Percentiles rank a stretch among this genome's conserved stretches.
These are phyloP conservation scores for Aurelia sp. DNA, from an alignment of 30 jellyfish, hydroid and myxozoan genomes.

Conservation along the genomic window DNA sequence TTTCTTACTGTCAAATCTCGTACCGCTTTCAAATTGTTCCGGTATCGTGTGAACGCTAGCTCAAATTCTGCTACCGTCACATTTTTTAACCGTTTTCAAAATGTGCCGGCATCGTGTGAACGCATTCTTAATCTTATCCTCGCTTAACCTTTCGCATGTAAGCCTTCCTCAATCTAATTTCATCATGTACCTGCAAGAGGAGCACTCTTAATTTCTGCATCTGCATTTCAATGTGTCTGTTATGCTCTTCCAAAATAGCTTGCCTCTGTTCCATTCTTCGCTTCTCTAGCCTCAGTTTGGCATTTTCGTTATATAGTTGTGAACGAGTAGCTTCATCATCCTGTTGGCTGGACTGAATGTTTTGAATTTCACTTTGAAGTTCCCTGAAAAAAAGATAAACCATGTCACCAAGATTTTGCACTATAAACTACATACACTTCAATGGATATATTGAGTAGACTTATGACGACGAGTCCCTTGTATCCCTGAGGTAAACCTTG, in stretches of 20 bases:
- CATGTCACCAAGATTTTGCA: background rate
- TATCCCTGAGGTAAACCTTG: too few relatives aligned
- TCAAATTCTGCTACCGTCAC: too few relatives aligned
- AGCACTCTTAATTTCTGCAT: conserved; percentile 75
- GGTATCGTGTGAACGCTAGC: too few relatives aligned
- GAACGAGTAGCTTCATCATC: conserved; percentile 1
- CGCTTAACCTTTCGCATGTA: background rate
- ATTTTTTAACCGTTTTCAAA: too few relatives aligned
- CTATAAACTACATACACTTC: too few relatives aligned
- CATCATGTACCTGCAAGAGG: conserved; percentile 87
- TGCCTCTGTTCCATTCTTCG: conserved; percentile 68
- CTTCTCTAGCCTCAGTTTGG: conserved; percentile 49
- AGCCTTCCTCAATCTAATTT: conserved; percentile 47
- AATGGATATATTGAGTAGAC: too few relatives aligned
- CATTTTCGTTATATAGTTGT: conserved; percentile 26
- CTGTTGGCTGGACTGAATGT: conserved; percentile 21
- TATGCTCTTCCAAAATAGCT: conserved; percentile 78
- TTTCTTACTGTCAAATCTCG: too few relatives aligned
- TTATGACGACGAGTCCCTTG: too few relatives aligned
- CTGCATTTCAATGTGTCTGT: conserved; percentile 79
- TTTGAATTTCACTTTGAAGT: conserved; percentile 29
- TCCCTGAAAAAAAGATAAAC: conserved; percentile 8
- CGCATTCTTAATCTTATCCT: too few relatives aligned
- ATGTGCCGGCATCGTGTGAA: too few relatives aligned
- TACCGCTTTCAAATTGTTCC: too few relatives aligned